Base-by-base conservation (phyloP, 2,888 invertebrate species). In the Sarcophaga caerulescens region DNA sequence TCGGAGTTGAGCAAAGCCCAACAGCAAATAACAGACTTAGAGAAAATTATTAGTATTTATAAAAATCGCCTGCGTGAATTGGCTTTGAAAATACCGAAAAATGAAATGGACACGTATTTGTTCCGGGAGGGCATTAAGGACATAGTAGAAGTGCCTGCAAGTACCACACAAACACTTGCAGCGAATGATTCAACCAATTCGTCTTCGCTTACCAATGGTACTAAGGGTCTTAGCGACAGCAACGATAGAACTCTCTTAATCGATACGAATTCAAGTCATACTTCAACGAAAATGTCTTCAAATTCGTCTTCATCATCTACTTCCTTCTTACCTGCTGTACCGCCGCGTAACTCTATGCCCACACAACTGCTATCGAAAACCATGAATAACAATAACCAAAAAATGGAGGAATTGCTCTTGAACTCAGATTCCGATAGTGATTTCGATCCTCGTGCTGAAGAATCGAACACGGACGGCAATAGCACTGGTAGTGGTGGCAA, bases 1-100 rank as follows among this genome's bases (percentile, higher is more conserved):
- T 97, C 97, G 84, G 98, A 99, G 92, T 94, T 97, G 87, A 96
- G 97, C 92, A 96, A 98, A 91, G 95, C 98, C 77, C 97, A 98
- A 90, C 96, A 98, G 90, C 96, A 97, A 92, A 97, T 99, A 88
- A 97, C 97, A 91, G 96, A 96, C 89, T 93, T 99, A 89, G 98
- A 99, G 93, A 94, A 96, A 88, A 98, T 98, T 91, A 96, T 98
- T 93, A 95, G 95, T 87, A 94, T 96, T 62, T 96, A 98, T 92
- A 96, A 97, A 93, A 96, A 95, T 91, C 95, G 98, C 89, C 94
- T 98, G 90, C 95, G 96, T 79, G 96, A 96, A 89, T 92, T 96
- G 81, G 93, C 94, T 62, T 93, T 90, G 73, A 90, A 93, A 87
- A 88, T 93, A 82, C 91, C 93, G 84, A 93, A 93, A 89, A 86